Base-by-base conservation (phyloP, 2,113 vertebrate species). In the Centropus bengalensis region DNA sequence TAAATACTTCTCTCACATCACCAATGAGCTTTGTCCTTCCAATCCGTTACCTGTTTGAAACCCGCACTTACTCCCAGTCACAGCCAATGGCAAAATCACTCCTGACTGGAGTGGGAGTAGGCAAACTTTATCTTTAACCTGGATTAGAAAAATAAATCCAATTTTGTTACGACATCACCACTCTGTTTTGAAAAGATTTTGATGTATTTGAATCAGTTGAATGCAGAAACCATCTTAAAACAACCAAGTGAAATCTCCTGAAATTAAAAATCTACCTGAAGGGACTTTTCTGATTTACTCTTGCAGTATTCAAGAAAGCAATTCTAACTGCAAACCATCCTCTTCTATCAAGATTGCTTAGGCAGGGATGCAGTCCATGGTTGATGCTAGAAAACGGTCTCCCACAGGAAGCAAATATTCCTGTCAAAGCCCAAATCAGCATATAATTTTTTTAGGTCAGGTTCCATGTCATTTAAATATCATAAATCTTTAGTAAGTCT, bases 21-120 rank as follows among this genome's bases (percentile, higher is more conserved):
- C 63, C 92, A 83, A 88, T 90, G 92, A 93, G 63, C 74, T 67
- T 81, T 91, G 79, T 89, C 79, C 40, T 70, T 91, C 63, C 79
- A 94, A 45, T 84, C 76, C 91, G 89, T 76, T 93, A 44, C 58
- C 30, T 8, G 5, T 82, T 80, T 86, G 77, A 82, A 73, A 85
- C 45, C 54, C 80, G 42, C 71, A 91, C 21, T 80, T 73, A 30
- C 52, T 92, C 32, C 45, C 59, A 21, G 58, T 89, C 78, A 88
- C 63, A 92, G 62, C 40, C 68, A 74, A 45, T 71, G 78, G 59
- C n/a, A 86, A 59, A 93, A 82, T 33, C n/a, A 24, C 32, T 59
- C 59, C 67, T 80, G 70, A 63, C 54, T 47, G 38, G 52, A 67
- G 33, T 38, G 42, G 49, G 32, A 86, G 28, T 49, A 59, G 92